Evolutionary conservation across 2,888 invertebrate genomes (phyloP).

Genomic region (Euplagia quadripunctaria): DNA sequence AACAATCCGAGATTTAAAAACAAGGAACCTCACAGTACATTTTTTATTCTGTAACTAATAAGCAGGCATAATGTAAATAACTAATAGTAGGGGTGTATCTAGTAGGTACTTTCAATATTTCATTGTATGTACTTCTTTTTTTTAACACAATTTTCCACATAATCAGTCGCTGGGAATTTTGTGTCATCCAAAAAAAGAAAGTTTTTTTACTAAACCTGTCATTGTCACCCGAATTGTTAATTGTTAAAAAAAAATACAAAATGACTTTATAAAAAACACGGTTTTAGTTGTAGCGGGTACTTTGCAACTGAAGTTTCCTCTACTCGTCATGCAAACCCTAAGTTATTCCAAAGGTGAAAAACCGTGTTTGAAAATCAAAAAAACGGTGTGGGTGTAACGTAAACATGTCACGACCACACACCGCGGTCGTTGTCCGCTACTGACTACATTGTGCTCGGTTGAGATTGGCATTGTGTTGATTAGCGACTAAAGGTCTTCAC

Average conservation of each 20-base stretch:
- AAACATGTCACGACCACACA: conserved; percentile 30
- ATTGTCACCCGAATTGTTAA: background rate
- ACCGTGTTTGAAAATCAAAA: conserved; percentile 26
- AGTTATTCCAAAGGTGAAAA: conserved; percentile 24
- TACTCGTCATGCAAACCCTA: conserved; percentile 14
- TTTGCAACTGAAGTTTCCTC: conserved; percentile 1
- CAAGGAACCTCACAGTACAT: no score
- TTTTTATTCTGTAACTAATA: no score
- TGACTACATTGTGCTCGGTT: conserved; percentile 39
- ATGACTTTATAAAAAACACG: background rate
- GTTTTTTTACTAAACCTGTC: background rate
- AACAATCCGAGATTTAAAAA: background rate
- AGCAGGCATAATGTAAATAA: background rate
- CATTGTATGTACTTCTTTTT: background rate
- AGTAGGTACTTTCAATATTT: background rate
- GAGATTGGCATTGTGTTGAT: conserved; percentile 45
- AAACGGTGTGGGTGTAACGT: conserved; percentile 38
- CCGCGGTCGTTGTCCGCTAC: conserved; percentile 48
- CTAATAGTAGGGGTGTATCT: background rate
- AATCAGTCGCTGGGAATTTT: background rate
- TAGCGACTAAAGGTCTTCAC: conserved; percentile 21
- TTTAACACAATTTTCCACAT: no score
- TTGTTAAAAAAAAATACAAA: background rate
- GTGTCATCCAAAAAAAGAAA: background rate
- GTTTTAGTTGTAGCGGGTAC: background rate